These are phyloP conservation scores for Chelmon rostratus DNA, from an alignment of 2,797 vertebrate species.

Conservation along the genomic window DNA sequence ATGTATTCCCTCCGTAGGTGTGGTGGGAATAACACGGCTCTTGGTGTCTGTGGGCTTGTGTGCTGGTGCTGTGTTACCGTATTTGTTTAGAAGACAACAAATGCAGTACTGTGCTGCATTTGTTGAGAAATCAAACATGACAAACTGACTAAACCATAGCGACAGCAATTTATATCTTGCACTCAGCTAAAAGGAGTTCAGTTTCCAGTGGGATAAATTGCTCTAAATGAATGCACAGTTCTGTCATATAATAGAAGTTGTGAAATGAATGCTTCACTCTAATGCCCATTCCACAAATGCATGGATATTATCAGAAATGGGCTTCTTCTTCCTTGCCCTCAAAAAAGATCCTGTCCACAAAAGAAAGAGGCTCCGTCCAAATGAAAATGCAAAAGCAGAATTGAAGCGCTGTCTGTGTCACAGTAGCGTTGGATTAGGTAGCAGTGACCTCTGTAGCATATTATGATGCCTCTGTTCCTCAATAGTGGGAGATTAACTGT, in stretches of 20 bases:
- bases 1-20: not conserved
- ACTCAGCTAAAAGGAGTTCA: constrained; percentile 13
- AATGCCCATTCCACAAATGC: too few species aligned
- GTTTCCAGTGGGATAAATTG: constrained; percentile 5
- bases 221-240: constrained; percentile 10
- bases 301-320: too few species aligned
- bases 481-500: too few species aligned
- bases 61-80: not conserved
- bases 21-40: constrained; percentile 2
- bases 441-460: too few species aligned
- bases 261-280: not conserved
- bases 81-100: not conserved
- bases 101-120: not conserved
- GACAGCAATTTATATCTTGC: constrained; percentile 21
- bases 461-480: too few species aligned
- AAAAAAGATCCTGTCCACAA: too few species aligned
- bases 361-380: too few species aligned
- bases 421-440: too few species aligned
- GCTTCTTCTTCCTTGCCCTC: too few species aligned
- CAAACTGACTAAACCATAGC: constrained; percentile 2
- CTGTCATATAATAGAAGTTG: not conserved
- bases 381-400: too few species aligned
- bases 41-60: not conserved
- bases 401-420: too few species aligned
- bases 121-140: not conserved